These are phyloP conservation scores for Ruditapes philippinarum DNA, from an alignment of 1,140 invertebrate species.

Conservation along the genomic window DNA sequence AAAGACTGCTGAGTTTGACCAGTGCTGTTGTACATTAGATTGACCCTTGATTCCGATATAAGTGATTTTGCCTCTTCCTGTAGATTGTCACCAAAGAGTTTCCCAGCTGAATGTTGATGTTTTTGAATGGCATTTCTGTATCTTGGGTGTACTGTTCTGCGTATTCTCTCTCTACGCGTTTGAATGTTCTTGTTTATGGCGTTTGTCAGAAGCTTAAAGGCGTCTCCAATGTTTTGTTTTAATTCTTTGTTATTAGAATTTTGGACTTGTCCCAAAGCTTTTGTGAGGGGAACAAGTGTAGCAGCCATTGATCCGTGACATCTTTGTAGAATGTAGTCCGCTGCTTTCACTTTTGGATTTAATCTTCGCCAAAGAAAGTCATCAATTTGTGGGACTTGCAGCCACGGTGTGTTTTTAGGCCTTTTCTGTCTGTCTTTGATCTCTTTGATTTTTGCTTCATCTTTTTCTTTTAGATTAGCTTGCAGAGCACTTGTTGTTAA, in stretches of 20 bases:
- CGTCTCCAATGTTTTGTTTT: neutral
- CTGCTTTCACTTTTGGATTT: neutral
- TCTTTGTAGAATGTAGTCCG: slow-evolving; percentile 7
- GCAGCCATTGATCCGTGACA: neutral
- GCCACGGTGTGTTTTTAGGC: neutral
- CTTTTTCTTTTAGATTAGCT: neutral
- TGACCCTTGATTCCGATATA: neutral
- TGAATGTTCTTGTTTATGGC: neutral
- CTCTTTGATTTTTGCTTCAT: neutral
- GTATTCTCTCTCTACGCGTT: neutral
- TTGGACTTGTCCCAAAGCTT: slow-evolving; percentile 16
- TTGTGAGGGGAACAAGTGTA: neutral
- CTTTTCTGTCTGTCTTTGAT: slow-evolving; percentile 5
- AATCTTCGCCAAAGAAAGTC: slow-evolving; percentile 36
- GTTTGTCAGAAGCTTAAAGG: slow-evolving; percentile 14
- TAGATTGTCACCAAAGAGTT: slow-evolving; percentile 31
- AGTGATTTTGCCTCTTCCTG: neutral
- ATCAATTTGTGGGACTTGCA: slow-evolving; percentile 4
- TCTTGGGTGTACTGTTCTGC: neutral
- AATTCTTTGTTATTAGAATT: neutral
- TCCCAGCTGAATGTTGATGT: neutral
- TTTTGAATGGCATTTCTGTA: slow-evolving; percentile 7
- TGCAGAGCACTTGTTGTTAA: neutral
- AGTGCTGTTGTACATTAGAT: neutral
- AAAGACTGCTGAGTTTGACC: neutral